Conservation (phyloP, 2,113 vertebrate genomes). For the Corvus moneduloides region DNA sequence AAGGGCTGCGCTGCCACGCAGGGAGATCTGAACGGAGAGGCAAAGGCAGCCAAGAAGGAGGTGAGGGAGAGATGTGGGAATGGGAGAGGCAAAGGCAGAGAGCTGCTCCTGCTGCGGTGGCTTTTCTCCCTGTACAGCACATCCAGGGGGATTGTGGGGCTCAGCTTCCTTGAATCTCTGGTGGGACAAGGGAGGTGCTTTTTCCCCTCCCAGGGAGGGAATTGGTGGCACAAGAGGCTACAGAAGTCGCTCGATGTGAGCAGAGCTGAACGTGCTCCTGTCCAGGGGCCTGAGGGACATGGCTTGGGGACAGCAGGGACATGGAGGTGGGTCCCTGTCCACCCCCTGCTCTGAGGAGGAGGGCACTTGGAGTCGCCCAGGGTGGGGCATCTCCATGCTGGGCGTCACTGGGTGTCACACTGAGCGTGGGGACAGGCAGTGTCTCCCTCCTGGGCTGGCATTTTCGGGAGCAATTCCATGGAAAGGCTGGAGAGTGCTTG, state of each 20-base stretch:
- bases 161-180: not conserved
- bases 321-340: not conserved
- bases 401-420: not conserved
- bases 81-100: not conserved
- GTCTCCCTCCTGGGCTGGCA: fast-evolving
- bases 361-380: not conserved
- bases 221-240: not conserved
- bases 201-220: not conserved
- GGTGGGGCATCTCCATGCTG: not conserved
- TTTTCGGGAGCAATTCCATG: fast-evolving
- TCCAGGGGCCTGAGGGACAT: not conserved
- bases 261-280: not conserved
- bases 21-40: slow-evolving; percentile 57
- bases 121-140: fast-evolving
- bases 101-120: fast-evolving
- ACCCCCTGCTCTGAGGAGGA: not conserved
- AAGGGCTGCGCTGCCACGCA: not conserved
- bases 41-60: slow-evolving; percentile 56
- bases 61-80: slow-evolving; percentile 4
- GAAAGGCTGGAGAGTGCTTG: fast-evolving
- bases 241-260: fast-evolving
- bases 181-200: not conserved
- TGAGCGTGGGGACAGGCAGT: fast-evolving
- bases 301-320: not conserved
- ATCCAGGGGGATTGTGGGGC: not conserved